Base-by-base conservation (phyloP, 2,113 vertebrate genomes). In the Triplophysa rosa region DNA sequence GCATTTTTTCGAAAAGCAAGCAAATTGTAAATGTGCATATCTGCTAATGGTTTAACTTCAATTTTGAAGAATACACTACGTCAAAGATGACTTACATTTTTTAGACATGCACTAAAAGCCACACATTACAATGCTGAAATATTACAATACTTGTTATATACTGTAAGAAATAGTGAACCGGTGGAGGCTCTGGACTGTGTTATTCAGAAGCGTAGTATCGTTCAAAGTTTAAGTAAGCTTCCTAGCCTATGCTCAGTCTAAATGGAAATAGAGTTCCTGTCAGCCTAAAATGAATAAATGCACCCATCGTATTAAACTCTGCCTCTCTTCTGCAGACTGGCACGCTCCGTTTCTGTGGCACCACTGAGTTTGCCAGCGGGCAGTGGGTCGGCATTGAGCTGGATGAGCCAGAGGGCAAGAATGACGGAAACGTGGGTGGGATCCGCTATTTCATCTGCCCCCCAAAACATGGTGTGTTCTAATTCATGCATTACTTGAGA, bases 331-430 rank as follows among this genome's bases (percentile, higher is more conserved):
- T 69, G 64, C 86, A 97, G 96, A 87, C 85, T 0, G 96, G 95
- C 23, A 96, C 95, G 0, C 89, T 97, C 78, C 92, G 96, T 68
- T 98, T 97, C 78, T 96, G 95, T 3, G 95, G 96, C 13, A 95
- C 96, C 1, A 98, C 96, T 0, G 95, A 96, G 89, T 97, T 98
- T 4, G 95, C 96, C 84, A 97, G 95, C 0, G 96, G 95, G 16
- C 95, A 97, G 92, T 98, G 96, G 96, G 94, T 96, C 0, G 96
- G 96, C 0, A 94, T 98, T 87, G 95, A 98, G 90, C 93, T 98
- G 54, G 95, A 97, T 1, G 94, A 96, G 68, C 93, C 96, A 0
- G 95, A 95, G 83, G 96, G 96, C 37, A 98, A 98, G 87, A 96
- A 98, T 0, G 95, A 98, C 0, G 96, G 96, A 70, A 96, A 94